Percentiles rank a stretch among this genome's conserved stretches.
Evolutionary conservation across 2,888 invertebrate genomes (phyloP).

Genomic region (Liodrosophila aerea): DNA sequence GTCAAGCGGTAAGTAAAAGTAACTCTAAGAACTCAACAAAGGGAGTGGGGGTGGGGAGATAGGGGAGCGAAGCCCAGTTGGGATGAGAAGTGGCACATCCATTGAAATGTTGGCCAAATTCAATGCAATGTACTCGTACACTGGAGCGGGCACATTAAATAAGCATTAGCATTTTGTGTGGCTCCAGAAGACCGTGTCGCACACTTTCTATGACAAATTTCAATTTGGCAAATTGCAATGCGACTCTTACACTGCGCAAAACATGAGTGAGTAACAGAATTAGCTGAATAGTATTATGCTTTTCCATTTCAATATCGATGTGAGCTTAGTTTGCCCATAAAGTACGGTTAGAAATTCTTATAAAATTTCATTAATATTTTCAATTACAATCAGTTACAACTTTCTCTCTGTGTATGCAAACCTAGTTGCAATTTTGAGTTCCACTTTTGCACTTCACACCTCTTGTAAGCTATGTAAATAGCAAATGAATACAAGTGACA

Average conservation of each 20-base stretch:
- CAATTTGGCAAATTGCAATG: slow-evolving; percentile 71
- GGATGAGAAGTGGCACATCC: background rate
- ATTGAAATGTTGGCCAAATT: slow-evolving; percentile 37
- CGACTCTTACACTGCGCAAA: slow-evolving; percentile 18
- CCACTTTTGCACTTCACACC: slow-evolving; percentile 29
- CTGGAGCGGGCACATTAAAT: slow-evolving; percentile 59
- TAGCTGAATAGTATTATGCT: too few species aligned
- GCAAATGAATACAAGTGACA: slow-evolving; percentile 3
- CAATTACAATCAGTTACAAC: background rate
- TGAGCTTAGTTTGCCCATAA: too few species aligned
- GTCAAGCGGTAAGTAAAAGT: slow-evolving; percentile 79
- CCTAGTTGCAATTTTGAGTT: slow-evolving; percentile 3
- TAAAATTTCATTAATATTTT: too few species aligned
- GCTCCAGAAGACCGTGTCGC: slow-evolving; percentile 39
- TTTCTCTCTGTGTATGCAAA: too few species aligned
- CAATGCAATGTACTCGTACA: slow-evolving; percentile 42
- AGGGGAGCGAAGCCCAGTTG: background rate
- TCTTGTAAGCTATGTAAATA: slow-evolving; percentile 12
- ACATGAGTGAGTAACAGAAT: too few species aligned
- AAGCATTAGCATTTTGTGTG: slow-evolving; percentile 66
- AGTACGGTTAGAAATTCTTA: too few species aligned
- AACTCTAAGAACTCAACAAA: background rate
- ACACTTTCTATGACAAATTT: slow-evolving; percentile 70
- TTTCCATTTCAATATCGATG: too few species aligned
- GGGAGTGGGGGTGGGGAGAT: background rate